A percentile compares a stretch with the other conserved stretches of the same genome.
Conservation (phyloP, 1,140 invertebrate species). For the Drosophila aff. region DNA sequence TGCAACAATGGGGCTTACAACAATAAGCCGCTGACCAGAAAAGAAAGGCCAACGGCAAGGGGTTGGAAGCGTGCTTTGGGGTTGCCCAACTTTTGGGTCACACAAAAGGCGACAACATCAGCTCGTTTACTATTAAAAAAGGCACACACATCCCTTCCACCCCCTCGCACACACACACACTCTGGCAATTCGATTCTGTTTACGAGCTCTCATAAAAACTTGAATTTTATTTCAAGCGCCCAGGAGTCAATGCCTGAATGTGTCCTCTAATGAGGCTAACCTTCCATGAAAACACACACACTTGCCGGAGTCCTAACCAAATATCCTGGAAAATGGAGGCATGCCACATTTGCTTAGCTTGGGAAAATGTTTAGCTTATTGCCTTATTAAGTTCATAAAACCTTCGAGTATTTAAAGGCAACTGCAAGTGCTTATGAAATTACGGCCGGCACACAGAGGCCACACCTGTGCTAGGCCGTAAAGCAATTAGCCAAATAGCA, state of each 20-base stretch:
- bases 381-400: conserved; percentile 77
- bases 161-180: neutral
- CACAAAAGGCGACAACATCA: conserved; percentile 68
- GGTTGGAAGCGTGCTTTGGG: conserved; percentile 21
- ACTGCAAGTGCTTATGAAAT: conserved; percentile 64
- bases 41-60: conserved; percentile 27
- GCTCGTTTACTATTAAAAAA: conserved; percentile 83
- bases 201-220: conserved; percentile 80
- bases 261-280: conserved; percentile 71
- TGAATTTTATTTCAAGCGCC: conserved; percentile 75
- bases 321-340: conserved; percentile 24
- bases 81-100: conserved; percentile 33
- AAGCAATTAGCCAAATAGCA: conserved; percentile 80
- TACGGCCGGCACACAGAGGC: conserved; percentile 41
- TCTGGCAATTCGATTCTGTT: conserved; percentile 74
- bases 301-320: conserved; percentile 21
- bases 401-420: conserved; percentile 68
- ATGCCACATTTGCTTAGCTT: conserved; percentile 44
- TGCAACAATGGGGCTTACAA: conserved; percentile 70
- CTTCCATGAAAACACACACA: conserved; percentile 40
- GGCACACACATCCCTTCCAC: conserved; percentile 8
- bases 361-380: conserved; percentile 69
- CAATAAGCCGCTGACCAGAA: conserved; percentile 61
- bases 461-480: conserved; percentile 40
- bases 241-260: conserved; percentile 53